Evolutionary conservation across 2,113 vertebrate species (phyloP).

Genomic region (Platysteira castanea): DNA sequence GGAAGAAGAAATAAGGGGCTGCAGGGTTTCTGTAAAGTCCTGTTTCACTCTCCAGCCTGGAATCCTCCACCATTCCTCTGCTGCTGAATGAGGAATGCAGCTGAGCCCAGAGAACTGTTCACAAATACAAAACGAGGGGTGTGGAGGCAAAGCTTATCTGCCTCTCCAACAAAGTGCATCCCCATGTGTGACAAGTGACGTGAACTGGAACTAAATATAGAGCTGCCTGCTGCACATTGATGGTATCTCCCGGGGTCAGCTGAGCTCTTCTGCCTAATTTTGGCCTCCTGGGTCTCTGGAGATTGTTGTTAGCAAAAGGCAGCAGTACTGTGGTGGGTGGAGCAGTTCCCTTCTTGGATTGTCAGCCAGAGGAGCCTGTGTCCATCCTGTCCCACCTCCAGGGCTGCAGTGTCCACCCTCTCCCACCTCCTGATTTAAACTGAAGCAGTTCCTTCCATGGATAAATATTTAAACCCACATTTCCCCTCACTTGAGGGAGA

Average conservation of each 20-base stretch:
- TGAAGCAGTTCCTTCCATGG: background rate
- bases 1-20: background rate
- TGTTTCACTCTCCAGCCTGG: background rate
- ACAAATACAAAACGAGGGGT: background rate
- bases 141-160: background rate
- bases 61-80: background rate
- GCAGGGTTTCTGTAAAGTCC: background rate
- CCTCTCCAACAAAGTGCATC: background rate
- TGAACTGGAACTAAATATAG: background rate
- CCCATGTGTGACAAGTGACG: background rate
- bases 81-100: background rate
- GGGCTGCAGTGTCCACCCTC: rapidly evolving
- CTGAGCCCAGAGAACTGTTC: background rate
- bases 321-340: background rate
- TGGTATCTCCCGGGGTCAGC: background rate
- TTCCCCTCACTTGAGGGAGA: background rate
- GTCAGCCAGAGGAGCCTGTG: background rate
- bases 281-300: background rate
- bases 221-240: background rate
- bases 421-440: background rate
- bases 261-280: background rate
- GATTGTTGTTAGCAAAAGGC: background rate
- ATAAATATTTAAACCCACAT: background rate
- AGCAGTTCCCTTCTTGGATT: background rate
- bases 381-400: background rate